phyloP scores from a whole-genome alignment of 2,888 invertebrate genomes.

The Agonum fuliginosum region DNA sequence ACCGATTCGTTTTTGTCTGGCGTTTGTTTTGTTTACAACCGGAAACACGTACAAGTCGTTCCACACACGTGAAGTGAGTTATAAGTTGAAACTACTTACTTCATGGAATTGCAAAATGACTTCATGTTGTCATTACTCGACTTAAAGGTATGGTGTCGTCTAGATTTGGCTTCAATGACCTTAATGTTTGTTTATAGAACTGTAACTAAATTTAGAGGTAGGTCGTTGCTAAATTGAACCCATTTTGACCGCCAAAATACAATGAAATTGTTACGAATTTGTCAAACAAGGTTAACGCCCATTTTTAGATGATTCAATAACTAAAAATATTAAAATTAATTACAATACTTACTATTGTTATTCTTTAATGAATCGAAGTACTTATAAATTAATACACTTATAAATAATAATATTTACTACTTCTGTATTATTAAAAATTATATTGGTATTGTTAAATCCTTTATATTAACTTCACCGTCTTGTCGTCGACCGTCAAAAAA shows the following conservation, averaged over 20 bases:
- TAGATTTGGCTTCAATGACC: neutral
- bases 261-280: slow-evolving; percentile 9
- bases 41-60: slow-evolving; percentile 26
- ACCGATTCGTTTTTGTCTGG: slow-evolving; percentile 4
- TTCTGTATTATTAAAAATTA: too few relatives aligned
- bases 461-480: too few relatives aligned
- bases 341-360: neutral
- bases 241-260: neutral
- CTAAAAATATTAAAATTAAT: neutral
- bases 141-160: slow-evolving; percentile 15
- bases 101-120: neutral
- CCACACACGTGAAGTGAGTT: slow-evolving; percentile 4
- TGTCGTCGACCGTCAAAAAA: too few relatives aligned
- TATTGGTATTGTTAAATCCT: too few relatives aligned
- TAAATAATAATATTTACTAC: too few relatives aligned
- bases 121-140: neutral
- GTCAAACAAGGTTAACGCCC: slow-evolving; percentile 1
- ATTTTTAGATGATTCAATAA: neutral
- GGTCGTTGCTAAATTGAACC: slow-evolving; percentile 24
- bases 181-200: slow-evolving; percentile 17
- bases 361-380: neutral
- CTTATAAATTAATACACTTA: neutral
- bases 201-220: slow-evolving; percentile 15
- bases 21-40: slow-evolving; percentile 40
- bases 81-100: neutral